Evolutionary conservation across 2,888 invertebrate species (phyloP), one percentile per base, ranked within the genome.

Genomic region (Callimorpha dominula): DNA sequence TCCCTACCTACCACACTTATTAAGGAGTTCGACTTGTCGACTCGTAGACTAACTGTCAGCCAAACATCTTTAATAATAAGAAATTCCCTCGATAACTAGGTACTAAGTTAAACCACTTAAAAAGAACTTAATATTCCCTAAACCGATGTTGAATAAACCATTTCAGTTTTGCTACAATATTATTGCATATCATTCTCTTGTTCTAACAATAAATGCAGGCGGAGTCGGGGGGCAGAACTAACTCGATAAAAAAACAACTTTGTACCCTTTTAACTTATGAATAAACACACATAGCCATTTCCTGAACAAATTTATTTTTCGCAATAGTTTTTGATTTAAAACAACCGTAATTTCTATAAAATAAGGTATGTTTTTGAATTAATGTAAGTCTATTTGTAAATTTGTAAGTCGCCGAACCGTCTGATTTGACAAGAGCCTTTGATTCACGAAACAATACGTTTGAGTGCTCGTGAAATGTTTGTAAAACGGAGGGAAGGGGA

Each of bases 211-310:
- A 79, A 76, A 84, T 72, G 71, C 81, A 78, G 84, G 81, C 74
- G 81, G 78, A 62, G 65, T 72, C 68, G 73, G 62, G 64, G 78
- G 78, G 79, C 72, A 75, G 79, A 78, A 78, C 83, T 83, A 83
- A 83, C 78, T 87, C 85, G 81, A 88, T 88, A 83, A 87, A 88
- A 87, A 84, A 81, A 78, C 70, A 85, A 80, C 79, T 78, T 76
- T 83, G 85, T 80, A 87, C 83, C 86, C 87, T 86, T 89, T 88
- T 86, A 83, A 83, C 81, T 83, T 75, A 87, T 87, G 86, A 88
- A 88, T 87, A 84, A 75, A 70, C 79, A 86, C 81, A 84, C 83
- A 85, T 76, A 84, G 79, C 74, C 66, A 77, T 81, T 77, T 82
- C 77, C 65, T 68, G 20, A 65, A 78, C 81, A 77, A 86, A 75